These are phyloP conservation scores for Elegia similella DNA, from an alignment of 2,888 invertebrate species.

Conservation along the genomic window DNA sequence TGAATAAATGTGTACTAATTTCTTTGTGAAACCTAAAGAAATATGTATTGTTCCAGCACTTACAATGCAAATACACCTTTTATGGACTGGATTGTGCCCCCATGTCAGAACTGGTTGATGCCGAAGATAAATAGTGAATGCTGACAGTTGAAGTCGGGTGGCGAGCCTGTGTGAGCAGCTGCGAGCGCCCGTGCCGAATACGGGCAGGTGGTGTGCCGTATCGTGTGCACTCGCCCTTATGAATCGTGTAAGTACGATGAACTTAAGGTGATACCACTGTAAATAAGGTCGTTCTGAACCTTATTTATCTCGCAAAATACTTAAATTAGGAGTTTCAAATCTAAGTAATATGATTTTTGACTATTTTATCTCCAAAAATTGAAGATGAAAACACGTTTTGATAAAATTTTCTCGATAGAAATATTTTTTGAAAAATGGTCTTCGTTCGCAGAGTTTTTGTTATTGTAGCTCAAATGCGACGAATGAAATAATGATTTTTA, in stretches of 20 bases:
- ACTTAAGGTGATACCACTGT: slow-evolving; percentile 10
- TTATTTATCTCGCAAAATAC: no score
- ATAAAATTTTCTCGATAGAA: no score
- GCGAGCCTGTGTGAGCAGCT: slow-evolving; percentile 47
- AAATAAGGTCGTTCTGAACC: no score
- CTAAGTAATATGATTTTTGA: no score
- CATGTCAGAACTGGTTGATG: slow-evolving; percentile 32
- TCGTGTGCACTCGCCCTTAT: slow-evolving; percentile 4
- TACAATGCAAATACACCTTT: slow-evolving; percentile 15
- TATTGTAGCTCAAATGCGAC: no score
- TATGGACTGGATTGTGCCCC: slow-evolving; percentile 19
- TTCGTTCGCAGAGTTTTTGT: no score
- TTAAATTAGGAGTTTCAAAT: no score
- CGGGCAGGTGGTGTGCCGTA: slow-evolving; percentile 4
- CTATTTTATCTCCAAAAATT: no score
- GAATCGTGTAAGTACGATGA: slow-evolving; percentile 3
- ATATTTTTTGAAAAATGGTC: no score
- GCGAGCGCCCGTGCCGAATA: slow-evolving; percentile 32
- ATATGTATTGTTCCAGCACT: slow-evolving; percentile 3
- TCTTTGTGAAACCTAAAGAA: slow-evolving; percentile 1
- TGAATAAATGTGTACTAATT: slow-evolving; percentile 22
- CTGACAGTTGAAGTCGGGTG: slow-evolving; percentile 39
- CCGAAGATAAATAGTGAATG: slow-evolving; percentile 30
- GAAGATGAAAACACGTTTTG: no score
- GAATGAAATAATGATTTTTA: no score